phyloP scores from a whole-genome alignment of 2,113 vertebrate species.

The Crocuta crocuta region DNA sequence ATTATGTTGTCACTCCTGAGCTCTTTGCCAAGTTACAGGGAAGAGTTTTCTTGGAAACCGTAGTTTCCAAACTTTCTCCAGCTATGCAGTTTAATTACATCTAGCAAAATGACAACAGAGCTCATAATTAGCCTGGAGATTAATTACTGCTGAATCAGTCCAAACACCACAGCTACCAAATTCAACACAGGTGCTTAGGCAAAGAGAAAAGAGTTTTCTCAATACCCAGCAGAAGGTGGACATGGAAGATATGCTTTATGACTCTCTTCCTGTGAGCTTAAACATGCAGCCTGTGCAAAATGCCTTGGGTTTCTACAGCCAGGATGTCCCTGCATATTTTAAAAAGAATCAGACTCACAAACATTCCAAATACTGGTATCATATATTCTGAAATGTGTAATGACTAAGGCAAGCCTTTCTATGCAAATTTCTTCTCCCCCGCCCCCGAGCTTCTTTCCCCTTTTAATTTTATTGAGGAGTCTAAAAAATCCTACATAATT shows the following conservation, averaged over 20 bases:
- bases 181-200: slow-evolving; percentile 77
- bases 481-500: slow-evolving; percentile 5
- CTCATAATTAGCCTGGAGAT: slow-evolving; percentile 83
- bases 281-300: slow-evolving; percentile 42
- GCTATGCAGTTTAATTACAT: slow-evolving; percentile 84
- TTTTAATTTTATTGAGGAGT: background rate
- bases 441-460: background rate
- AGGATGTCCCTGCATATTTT: background rate
- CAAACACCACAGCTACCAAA: slow-evolving; percentile 79
- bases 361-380: background rate
- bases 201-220: slow-evolving; percentile 73
- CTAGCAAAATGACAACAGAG: slow-evolving; percentile 83
- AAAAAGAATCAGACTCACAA: background rate
- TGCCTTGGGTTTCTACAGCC: background rate
- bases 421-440: background rate
- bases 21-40: slow-evolving; percentile 77
- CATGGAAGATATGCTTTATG: slow-evolving; percentile 46
- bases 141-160: slow-evolving; percentile 79
- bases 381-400: background rate
- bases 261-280: slow-evolving; percentile 35
- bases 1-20: slow-evolving; percentile 79
- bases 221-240: slow-evolving; percentile 69
- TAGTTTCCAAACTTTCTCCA: slow-evolving; percentile 84
- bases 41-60: slow-evolving; percentile 79
- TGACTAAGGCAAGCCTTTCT: background rate